Evolutionary conservation across 2,888 invertebrate species (phyloP).

Genomic region (Gonocerus acuteangulatus): DNA sequence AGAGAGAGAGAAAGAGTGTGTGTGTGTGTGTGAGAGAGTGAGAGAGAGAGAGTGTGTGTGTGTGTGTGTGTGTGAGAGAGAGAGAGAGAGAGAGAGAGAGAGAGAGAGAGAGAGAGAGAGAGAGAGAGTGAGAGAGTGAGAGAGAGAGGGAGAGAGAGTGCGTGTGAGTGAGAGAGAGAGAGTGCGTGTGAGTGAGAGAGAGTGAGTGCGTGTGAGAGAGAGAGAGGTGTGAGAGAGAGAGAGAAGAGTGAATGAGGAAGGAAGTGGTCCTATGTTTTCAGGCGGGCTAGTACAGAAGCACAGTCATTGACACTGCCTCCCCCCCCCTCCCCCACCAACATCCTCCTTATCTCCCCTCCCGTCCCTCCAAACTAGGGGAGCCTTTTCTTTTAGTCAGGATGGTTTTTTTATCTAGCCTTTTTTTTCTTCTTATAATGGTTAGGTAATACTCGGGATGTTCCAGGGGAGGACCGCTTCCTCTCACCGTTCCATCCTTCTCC

Average conservation of each 20-base stretch:
- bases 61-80: neutral
- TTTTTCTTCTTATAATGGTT: too few species aligned
- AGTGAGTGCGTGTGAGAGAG: neutral
- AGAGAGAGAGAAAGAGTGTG: neutral
- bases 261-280: conserved; percentile 1
- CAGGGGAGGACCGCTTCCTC: too few species aligned
- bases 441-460: too few species aligned
- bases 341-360: too few species aligned
- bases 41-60: neutral
- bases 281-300: too few species aligned
- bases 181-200: neutral
- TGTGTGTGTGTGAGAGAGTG: neutral
- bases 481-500: too few species aligned
- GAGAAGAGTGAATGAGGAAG: conserved; percentile 2
- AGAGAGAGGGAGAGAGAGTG: neutral
- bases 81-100: conserved; percentile 17
- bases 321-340: too few species aligned
- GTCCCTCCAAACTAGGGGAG: too few species aligned
- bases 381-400: too few species aligned
- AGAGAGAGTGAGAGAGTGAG: neutral
- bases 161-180: neutral
- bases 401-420: too few species aligned
- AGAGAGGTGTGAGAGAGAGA: neutral
- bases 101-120: neutral
- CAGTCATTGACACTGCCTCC: too few species aligned